Conservation (phyloP, 1,140 invertebrate genomes). For the Scaptomyza hsui region DNA sequence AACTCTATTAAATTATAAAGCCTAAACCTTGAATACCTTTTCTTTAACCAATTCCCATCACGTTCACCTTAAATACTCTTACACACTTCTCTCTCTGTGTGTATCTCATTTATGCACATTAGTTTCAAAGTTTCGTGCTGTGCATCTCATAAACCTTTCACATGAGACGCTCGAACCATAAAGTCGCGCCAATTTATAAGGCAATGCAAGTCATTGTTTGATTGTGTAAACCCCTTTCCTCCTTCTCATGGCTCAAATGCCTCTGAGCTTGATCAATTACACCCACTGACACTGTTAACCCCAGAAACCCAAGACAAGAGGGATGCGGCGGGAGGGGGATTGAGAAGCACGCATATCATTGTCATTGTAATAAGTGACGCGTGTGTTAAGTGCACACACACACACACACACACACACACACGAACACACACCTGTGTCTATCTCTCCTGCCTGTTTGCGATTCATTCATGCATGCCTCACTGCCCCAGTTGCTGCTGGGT, state of each 20-base stretch:
- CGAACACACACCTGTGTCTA: neutral
- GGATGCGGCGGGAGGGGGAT: neutral
- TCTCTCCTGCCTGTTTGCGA: conserved; percentile 52
- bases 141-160: conserved; percentile 51
- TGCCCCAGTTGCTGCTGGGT: conserved; percentile 51
- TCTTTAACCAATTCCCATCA: too few relatives aligned
- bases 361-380: conserved; percentile 80
- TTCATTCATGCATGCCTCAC: conserved; percentile 74
- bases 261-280: conserved; percentile 74
- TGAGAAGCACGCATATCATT: conserved; percentile 61
- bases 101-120: conserved; percentile 24
- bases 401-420: conserved; percentile 19
- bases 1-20: too few relatives aligned
- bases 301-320: conserved; percentile 2
- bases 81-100: conserved; percentile 5
- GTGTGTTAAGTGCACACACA: conserved; percentile 62
- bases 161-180: conserved; percentile 12
- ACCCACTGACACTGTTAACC: conserved; percentile 63
- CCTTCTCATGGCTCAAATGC: conserved; percentile 35
- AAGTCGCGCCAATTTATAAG: conserved; percentile 64
- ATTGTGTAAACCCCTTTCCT: conserved; percentile 50
- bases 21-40: too few relatives aligned
- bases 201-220: conserved; percentile 72
- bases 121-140: conserved; percentile 44
- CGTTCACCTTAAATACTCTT: neutral